Percentiles rank a stretch among this genome's conserved stretches.
Conservation (phyloP, 2,888 invertebrate genomes). For the Matsumyia berberina region DNA sequence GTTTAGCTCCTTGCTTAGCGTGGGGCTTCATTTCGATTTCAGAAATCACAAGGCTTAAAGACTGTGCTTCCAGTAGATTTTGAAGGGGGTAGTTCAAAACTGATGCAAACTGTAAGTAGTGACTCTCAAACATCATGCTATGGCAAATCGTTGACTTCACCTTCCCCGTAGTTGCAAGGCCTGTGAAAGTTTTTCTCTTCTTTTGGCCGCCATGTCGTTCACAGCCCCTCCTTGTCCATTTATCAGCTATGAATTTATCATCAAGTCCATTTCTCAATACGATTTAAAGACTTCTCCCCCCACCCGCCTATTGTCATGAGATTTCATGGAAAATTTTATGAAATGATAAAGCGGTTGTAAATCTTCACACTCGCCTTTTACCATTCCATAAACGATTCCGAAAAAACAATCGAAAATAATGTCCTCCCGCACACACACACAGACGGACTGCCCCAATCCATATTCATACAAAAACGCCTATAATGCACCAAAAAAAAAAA, state of each 20-base stretch:
- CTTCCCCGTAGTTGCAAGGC: not conserved
- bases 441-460: not conserved
- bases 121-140: too few species aligned
- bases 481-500: slow-evolving; percentile 39
- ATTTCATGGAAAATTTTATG: slow-evolving; percentile 20
- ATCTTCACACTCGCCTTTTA: slow-evolving; percentile 22
- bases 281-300: slow-evolving; percentile 4
- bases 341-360: slow-evolving; percentile 53
- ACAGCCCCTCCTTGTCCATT: not conserved
- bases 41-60: too few species aligned
- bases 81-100: too few species aligned
- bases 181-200: not conserved
- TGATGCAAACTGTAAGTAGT: too few species aligned
- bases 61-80: too few species aligned
- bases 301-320: not conserved
- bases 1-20: too few species aligned
- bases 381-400: not conserved
- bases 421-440: slow-evolving; percentile 4
- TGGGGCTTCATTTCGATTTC: too few species aligned
- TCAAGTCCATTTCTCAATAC: slow-evolving; percentile 32
- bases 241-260: slow-evolving; percentile 33
- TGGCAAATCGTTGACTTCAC: not conserved
- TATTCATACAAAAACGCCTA: slow-evolving; percentile 14
- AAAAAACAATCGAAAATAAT: slow-evolving; percentile 46
- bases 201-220: not conserved